A percentile compares a stretch with the other conserved stretches of the same genome.
phyloP scores from a whole-genome alignment of 1,140 invertebrate species.

The Diplogasteroides magnus region DNA sequence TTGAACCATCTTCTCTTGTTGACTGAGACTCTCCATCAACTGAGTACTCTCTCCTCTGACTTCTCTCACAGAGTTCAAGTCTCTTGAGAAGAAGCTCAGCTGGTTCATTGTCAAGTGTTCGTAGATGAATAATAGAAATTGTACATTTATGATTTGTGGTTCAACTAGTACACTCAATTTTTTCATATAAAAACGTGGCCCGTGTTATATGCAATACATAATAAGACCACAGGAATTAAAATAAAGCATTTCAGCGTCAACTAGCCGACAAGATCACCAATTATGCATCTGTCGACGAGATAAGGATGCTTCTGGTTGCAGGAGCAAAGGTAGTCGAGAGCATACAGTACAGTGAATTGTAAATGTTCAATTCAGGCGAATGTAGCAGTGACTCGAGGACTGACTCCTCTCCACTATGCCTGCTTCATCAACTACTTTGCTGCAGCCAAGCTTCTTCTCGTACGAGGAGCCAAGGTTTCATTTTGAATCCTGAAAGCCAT shows the following conservation, averaged over 20 bases:
- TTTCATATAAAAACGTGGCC: neutral
- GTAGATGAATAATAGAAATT: slow-evolving; percentile 10
- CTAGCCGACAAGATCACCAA: slow-evolving; percentile 81
- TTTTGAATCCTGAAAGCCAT: too few species aligned
- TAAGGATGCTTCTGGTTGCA: slow-evolving; percentile 74
- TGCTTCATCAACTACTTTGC: slow-evolving; percentile 77
- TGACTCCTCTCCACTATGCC: slow-evolving; percentile 83
- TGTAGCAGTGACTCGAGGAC: slow-evolving; percentile 59
- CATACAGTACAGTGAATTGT: too few species aligned
- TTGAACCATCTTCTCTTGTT: too few species aligned
- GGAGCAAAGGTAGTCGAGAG: slow-evolving; percentile 78
- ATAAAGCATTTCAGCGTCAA: slow-evolving; percentile 63
- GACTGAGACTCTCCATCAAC: too few species aligned
- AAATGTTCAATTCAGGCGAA: slow-evolving; percentile 51
- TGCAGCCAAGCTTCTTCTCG: slow-evolving; percentile 64
- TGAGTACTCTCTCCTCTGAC: too few species aligned
- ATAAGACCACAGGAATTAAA: neutral
- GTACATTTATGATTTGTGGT: slow-evolving; percentile 5
- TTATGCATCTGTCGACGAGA: slow-evolving; percentile 76
- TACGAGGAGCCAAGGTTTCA: slow-evolving; percentile 54
- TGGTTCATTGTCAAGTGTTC: neutral
- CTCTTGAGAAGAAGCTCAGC: neutral
- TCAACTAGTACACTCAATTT: neutral
- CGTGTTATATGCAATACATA: neutral
- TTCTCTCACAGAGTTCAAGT: neutral